A percentile compares a stretch with the other conserved stretches of the same genome.
These are phyloP conservation scores for Synaphobranchus kaupii DNA, from an alignment of 2,797 vertebrate genomes.

Conservation along the genomic window DNA sequence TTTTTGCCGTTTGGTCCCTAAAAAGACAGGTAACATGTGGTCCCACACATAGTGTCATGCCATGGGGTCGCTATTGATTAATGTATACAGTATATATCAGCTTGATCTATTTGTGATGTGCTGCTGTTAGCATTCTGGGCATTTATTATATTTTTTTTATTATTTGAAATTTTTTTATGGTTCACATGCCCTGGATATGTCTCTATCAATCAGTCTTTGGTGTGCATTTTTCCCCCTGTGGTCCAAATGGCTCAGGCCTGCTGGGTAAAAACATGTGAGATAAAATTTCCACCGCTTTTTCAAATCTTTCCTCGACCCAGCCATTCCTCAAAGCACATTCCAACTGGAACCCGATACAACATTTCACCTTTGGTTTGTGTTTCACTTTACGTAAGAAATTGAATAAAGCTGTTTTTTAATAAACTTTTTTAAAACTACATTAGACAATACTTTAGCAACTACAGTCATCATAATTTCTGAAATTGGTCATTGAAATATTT, in stretches of 20 bases:
- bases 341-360: background rate
- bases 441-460: background rate
- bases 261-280: background rate
- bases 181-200: constrained; percentile 1
- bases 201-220: background rate
- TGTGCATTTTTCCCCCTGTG: background rate
- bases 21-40: background rate
- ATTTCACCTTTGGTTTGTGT: background rate
- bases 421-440: background rate
- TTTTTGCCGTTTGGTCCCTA: background rate
- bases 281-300: background rate
- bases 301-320: background rate
- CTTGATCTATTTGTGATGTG: background rate
- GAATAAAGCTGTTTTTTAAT: background rate
- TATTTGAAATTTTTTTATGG: background rate
- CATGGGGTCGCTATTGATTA: background rate
- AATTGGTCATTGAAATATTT: background rate
- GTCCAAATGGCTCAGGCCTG: background rate
- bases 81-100: background rate
- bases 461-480: background rate
- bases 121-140: background rate
- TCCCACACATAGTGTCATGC: background rate
- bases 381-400: background rate
- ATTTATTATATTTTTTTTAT: background rate
- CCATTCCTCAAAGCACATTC: background rate